Evolutionary conservation across 1,140 invertebrate genomes (phyloP).

Genomic region (Trinorchestia longiramus): DNA sequence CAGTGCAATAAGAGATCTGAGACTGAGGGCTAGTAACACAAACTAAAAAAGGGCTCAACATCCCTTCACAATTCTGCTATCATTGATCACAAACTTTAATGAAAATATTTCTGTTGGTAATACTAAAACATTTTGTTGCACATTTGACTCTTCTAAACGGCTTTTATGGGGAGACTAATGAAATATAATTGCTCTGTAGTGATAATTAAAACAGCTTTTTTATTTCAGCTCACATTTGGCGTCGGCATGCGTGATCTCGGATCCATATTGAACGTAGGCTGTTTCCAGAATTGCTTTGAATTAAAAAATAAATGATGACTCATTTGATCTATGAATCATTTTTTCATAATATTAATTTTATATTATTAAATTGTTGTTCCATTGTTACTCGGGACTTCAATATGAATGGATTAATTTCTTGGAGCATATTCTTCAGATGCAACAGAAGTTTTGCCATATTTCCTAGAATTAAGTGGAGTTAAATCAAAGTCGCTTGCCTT

Average conservation of each 20-base stretch:
- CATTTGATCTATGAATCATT: background rate
- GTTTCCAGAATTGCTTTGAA: background rate
- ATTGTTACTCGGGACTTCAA: background rate
- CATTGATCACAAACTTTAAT: background rate
- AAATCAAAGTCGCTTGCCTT: background rate
- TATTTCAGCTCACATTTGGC: background rate
- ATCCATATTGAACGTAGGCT: no score
- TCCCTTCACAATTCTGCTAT: background rate
- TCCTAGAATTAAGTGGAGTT: background rate
- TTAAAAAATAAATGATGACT: background rate
- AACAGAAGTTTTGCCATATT: background rate
- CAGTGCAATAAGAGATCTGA: background rate
- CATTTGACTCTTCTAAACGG: background rate
- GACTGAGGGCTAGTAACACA: background rate
- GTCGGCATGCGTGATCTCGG: no score
- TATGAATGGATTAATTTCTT: background rate
- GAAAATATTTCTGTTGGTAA: background rate
- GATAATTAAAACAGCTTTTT: background rate
- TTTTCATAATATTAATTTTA: background rate
- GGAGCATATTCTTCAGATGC: background rate
- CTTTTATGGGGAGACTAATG: background rate
- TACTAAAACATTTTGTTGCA: background rate
- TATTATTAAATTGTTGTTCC: background rate
- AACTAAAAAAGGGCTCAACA: no score
- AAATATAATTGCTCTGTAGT: background rate